Evolutionary conservation across 2,113 vertebrate genomes (phyloP).

Genomic region (Mastomys coucha): DNA sequence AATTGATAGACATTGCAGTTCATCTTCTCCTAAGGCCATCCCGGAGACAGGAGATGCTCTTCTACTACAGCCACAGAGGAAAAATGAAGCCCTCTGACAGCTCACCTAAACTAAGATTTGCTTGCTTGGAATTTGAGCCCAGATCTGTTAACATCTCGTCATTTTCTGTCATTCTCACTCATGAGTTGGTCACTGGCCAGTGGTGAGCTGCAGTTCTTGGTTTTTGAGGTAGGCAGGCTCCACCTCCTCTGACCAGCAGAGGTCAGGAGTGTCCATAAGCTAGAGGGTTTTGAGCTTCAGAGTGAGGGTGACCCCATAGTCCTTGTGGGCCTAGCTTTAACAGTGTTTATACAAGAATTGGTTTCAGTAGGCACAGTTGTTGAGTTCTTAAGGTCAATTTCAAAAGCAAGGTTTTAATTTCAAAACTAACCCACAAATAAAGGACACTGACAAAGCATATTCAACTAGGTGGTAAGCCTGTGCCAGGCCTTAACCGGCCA

Average conservation of each 20-base stretch:
- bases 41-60: not conserved
- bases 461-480: not conserved
- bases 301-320: not conserved
- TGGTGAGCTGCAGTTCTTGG: too few species aligned
- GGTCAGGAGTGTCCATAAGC: too few species aligned
- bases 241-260: not conserved
- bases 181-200: too few species aligned
- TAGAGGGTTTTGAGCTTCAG: not conserved
- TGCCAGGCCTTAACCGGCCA: not conserved
- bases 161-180: not conserved
- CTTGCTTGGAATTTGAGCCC: not conserved
- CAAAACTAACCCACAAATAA: not conserved
- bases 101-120: not conserved
- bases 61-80: too few species aligned
- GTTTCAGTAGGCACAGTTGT: not conserved
- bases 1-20: not conserved
- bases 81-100: not conserved
- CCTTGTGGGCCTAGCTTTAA: not conserved
- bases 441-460: not conserved
- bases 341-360: too few species aligned
- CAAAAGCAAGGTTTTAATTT: constrained; percentile 4
- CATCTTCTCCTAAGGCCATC: not conserved
- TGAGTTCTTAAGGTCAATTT: not conserved
- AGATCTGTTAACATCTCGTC: not conserved
- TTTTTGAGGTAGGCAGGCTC: not conserved